Base-by-base conservation (phyloP, 2,113 vertebrate species). In the Perca schrenkii region DNA sequence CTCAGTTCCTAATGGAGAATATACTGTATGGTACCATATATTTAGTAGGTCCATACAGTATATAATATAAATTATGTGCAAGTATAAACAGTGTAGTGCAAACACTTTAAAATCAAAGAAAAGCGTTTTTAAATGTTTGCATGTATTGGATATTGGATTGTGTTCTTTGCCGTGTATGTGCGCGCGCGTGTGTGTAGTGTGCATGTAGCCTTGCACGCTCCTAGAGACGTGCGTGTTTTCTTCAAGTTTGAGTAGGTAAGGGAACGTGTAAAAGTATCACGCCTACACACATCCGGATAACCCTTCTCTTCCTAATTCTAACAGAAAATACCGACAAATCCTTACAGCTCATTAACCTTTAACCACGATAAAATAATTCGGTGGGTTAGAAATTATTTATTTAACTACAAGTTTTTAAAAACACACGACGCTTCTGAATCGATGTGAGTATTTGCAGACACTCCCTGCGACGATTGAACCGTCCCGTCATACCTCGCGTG, bases 401-500 rank as follows among this genome's bases (percentile, higher is more conserved):
- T 11, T 11, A 0, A 8, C 10, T 6, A n/a, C 1, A 14, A 0
- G 2, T 16, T 40, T 17, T 28, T 1, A 21, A 6, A 3, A 74
- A 65, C 17, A 47, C 11, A 0, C 4, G 16, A 58, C 76, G 62
- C 13, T 65, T 40, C 62, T 71, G 11, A 34, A 7, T 3, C 0
- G 5, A 0, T 13, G 12, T 46, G 22, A 12, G 0, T 8, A 79
- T 25, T 91, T 13, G 64, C 16, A 53, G 65, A 90, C 84, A 64
- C 1, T 84, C 91, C 87, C 92, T 89, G 6, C 0, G 1, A 47
- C 64, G 78, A 28, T 69, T 80, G 84, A 94, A 92, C 91, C 50
- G 90, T 94, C 95, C 93, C 94, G 87, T 94, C 93, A 91, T 94
- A 91, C 95, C 83, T 90, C 84, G 94, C 93, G 93, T 93, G 92